A percentile compares a stretch with the other conserved stretches of the same genome.
phyloP scores from a whole-genome alignment of 2,797 vertebrate genomes.

The Myripristis murdjan region DNA sequence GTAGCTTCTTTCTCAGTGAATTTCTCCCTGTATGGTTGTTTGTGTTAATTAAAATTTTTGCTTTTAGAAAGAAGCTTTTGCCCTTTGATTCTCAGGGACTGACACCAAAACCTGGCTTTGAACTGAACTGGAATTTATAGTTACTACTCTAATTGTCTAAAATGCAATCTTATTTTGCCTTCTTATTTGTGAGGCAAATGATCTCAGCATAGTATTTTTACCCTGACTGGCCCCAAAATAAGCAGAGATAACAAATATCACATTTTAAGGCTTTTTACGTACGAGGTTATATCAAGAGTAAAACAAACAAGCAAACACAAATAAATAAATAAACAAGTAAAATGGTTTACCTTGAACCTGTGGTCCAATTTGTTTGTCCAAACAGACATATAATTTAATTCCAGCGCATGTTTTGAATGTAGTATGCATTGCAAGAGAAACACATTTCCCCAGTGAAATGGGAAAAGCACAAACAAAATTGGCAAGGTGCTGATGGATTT shows the following conservation, averaged over 20 bases:
- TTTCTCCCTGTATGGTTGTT: no score
- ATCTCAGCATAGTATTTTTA: conserved; percentile 17
- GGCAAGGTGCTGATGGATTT: conserved; percentile 81
- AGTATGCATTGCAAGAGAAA: conserved; percentile 64
- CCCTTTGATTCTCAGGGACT: no score
- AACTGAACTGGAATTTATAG: no score
- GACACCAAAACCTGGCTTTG: no score
- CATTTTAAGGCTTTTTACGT: conserved; percentile 31
- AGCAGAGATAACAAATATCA: conserved; percentile 43
- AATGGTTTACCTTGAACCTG: conserved; percentile 64
- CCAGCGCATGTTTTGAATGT: conserved; percentile 66
- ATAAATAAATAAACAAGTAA: conserved; percentile 48
- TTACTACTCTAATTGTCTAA: conserved; percentile 7
- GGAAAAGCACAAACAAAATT: conserved; percentile 75
- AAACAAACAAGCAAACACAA: conserved; percentile 58
- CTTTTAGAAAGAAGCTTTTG: no score
- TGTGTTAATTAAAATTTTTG: no score
- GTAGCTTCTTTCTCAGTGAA: not conserved
- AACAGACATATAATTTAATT: conserved; percentile 77
- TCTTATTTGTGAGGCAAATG: conserved; percentile 7
- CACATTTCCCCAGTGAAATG: conserved; percentile 71
- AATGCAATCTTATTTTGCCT: not conserved
- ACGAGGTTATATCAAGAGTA: conserved; percentile 38
- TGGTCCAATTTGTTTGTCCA: conserved; percentile 77
- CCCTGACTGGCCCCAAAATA: conserved; percentile 20